Evolutionary conservation across 2,888 invertebrate species (phyloP), one percentile per base, ranked within the genome.

Genomic region (Synergus laeviventris): DNA sequence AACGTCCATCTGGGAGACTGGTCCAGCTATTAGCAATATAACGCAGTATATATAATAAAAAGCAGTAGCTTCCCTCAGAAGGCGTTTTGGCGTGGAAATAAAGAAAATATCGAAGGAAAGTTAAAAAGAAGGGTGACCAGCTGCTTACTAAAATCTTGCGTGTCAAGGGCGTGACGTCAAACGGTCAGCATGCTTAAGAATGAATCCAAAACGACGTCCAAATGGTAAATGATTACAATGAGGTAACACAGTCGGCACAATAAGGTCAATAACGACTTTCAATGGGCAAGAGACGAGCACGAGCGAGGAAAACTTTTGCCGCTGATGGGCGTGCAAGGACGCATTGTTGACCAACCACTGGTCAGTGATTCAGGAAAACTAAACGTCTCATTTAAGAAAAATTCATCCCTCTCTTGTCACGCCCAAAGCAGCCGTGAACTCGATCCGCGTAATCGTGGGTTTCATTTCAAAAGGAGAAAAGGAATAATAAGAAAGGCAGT

Each of bases 311-410:
- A 78, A 81, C 81, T 79, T 79, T 81, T 77, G 77, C 79, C 78
- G 45, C 74, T 75, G 61, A 78, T 82, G 78, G 81, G 81, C 79
- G 82, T 79, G 76, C 75, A 74, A 78, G 73, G 75, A 54, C 70
- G 77, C 76, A 79, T 80, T 77, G 79, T 79, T 77, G 79, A 74
- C 76, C 76, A 80, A 75, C 80, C 76, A 77, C 60, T 76, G 81
- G 76, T 77, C 76, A 78, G 76, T 45, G 21, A 74, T 74, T 70
- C 60, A 42, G 62, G 79, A 76, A 79, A 81, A 81, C 81, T 82
- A 81, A 87, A 88, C 85, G 87, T 89, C 87, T 88, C 87, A 87
- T 86, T 89, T 86, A 82, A 82, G 82, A 82, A 81, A 83, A 86
- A 86, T 82, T 81, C 81, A 59, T 74, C 78, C 54, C 74, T 77